Percentiles rank a stretch among this genome's conserved stretches.
Conservation (phyloP, 53 echinoderm and acorn worm species). For the Arbacia lixula region DNA sequence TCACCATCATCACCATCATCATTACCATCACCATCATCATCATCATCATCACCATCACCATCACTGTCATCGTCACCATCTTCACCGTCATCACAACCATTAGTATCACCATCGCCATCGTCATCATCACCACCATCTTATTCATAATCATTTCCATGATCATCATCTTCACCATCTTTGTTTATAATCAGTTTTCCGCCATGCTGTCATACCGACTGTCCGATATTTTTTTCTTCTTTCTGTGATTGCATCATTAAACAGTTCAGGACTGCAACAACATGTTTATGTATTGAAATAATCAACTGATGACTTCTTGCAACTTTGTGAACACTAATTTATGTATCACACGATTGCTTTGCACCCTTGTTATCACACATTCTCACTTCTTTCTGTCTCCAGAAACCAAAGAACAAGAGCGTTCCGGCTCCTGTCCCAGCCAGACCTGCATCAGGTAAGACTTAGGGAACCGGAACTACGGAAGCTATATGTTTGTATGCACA, state of each 20-base stretch:
- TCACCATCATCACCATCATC: neutral
- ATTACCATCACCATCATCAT: neutral
- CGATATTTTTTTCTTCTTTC: no score
- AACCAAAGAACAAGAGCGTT: slow-evolving; percentile 19
- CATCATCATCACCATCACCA: neutral
- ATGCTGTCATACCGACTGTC: no score
- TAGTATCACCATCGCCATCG: neutral
- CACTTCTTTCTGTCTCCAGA: slow-evolving; percentile 14
- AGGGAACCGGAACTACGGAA: no score
- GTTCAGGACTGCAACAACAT: no score
- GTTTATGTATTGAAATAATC: no score
- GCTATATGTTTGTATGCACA: no score
- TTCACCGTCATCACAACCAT: neutral
- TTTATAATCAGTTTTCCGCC: no score
- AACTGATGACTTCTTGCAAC: no score
- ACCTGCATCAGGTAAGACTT: slow-evolving; percentile 40
- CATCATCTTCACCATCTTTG: neutral
- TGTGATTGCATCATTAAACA: no score
- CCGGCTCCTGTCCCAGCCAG: slow-evolving; percentile 38
- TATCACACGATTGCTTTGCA: no score
- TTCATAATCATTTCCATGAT: neutral
- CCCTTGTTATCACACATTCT: no score
- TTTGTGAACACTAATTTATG: no score
- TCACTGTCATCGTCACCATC: neutral
- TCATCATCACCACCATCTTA: neutral